Conservation (phyloP, 2,797 vertebrate genomes). For the Novumbra hubbsi region DNA sequence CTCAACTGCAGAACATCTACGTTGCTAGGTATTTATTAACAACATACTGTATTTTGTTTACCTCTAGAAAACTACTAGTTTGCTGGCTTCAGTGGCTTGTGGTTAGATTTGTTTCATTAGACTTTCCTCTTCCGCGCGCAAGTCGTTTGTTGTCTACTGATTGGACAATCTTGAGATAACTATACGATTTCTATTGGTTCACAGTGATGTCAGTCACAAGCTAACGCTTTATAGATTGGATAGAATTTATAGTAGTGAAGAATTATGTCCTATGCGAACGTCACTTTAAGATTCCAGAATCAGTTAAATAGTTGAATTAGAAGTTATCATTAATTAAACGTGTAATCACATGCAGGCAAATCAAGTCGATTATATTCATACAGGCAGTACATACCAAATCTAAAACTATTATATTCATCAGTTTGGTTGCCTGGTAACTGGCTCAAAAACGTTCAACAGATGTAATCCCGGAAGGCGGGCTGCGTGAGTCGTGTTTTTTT, state of each 20-base stretch:
- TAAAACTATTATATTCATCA: background rate
- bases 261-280: slow-evolving; percentile 32
- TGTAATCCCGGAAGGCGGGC: slow-evolving; percentile 3
- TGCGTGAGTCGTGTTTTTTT: background rate
- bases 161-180: slow-evolving; percentile 49
- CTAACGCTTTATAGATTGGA: slow-evolving; percentile 53
- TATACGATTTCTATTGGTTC: slow-evolving; percentile 49
- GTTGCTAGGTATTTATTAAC: background rate
- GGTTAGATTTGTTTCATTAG: slow-evolving; percentile 18
- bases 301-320: background rate
- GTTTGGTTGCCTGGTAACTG: slow-evolving; percentile 44
- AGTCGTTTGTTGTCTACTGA: slow-evolving; percentile 40
- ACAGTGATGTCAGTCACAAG: slow-evolving; percentile 41
- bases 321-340: background rate
- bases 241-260: slow-evolving; percentile 15
- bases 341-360: background rate
- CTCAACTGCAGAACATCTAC: background rate
- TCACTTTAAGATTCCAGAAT: slow-evolving; percentile 16
- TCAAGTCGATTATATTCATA: background rate
- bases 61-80: slow-evolving; percentile 13
- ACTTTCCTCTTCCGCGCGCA: slow-evolving; percentile 83
- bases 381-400: background rate
- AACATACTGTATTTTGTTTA: background rate
- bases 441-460: slow-evolving; percentile 7
- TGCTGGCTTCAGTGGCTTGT: slow-evolving; percentile 15